phyloP scores from a whole-genome alignment of 1,140 invertebrate species.

The Drosophila subpulchrella region DNA sequence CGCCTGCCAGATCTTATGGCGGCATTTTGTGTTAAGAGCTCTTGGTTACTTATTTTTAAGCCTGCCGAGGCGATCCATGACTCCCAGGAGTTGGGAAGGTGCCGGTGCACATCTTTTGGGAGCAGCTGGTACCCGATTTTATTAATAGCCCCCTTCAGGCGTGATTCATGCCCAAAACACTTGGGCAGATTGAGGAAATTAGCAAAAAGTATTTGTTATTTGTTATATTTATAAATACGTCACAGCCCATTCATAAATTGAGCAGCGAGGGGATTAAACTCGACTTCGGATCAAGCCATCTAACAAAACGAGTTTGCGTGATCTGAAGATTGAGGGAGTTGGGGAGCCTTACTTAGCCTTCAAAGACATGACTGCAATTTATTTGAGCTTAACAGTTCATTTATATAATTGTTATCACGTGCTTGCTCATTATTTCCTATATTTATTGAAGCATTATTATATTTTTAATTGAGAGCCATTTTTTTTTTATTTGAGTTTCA shows the following conservation, averaged over 20 bases:
- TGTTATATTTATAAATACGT: conserved; percentile 44
- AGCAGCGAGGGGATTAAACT: conserved; percentile 30
- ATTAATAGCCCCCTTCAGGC: conserved; percentile 27
- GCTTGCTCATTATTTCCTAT: conserved; percentile 1
- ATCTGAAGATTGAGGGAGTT: background rate
- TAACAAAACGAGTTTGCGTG: conserved; percentile 34
- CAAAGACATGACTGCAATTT: conserved; percentile 25
- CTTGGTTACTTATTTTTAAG: conserved; percentile 46
- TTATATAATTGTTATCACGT: conserved; percentile 2
- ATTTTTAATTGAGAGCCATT: background rate
- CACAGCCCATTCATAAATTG: conserved; percentile 47
- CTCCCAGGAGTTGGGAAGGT: conserved; percentile 20
- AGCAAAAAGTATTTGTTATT: conserved; percentile 40
- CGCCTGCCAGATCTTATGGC: conserved; percentile 36
- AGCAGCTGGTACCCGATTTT: conserved; percentile 33
- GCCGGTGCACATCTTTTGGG: conserved; percentile 26
- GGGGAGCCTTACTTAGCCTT: conserved; percentile 16
- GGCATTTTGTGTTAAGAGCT: conserved; percentile 27
- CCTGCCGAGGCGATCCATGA: conserved; percentile 30
- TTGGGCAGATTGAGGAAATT: conserved; percentile 39
- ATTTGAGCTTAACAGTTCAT: conserved; percentile 18
- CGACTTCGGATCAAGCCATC: conserved; percentile 14
- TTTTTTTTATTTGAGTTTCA: background rate
- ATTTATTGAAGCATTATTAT: background rate
- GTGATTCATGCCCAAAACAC: conserved; percentile 36